phyloP scores from a whole-genome alignment of 1,140 invertebrate genomes.

The Saccostrea cuccullata region DNA sequence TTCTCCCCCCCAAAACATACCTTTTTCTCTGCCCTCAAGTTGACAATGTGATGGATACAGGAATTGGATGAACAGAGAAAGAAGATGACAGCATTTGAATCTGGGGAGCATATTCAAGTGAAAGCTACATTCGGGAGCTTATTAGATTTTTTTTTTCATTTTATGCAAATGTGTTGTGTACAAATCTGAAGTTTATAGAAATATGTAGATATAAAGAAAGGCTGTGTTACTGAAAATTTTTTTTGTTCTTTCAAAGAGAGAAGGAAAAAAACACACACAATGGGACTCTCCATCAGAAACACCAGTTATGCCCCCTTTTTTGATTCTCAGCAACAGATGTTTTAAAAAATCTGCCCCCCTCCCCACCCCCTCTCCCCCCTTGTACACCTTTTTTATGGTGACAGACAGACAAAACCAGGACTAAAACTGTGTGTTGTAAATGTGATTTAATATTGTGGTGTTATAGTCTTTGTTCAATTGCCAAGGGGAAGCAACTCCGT shows the following conservation, averaged over 20 bases:
- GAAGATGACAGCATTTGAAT: background rate
- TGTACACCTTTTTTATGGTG: background rate
- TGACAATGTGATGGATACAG: background rate
- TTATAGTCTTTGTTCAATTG: conserved; percentile 6
- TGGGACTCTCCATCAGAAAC: background rate
- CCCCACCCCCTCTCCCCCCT: background rate
- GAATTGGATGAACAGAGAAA: background rate
- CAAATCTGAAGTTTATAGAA: background rate
- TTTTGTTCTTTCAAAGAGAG: background rate
- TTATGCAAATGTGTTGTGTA: conserved; percentile 13
- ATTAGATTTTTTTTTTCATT: background rate
- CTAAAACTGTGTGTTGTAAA: conserved; percentile 21
- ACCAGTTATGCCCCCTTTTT: background rate
- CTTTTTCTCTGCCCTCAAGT: background rate
- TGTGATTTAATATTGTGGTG: conserved; percentile 29
- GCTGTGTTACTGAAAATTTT: background rate
- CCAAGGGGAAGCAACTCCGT: conserved; percentile 15
- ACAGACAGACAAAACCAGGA: conserved; percentile 19
- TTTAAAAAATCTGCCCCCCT: background rate
- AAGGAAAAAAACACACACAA: background rate
- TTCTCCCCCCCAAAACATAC: background rate
- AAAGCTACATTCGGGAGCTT: background rate
- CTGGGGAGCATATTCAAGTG: background rate
- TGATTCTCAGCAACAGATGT: background rate
- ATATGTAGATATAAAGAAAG: background rate